Conservation (phyloP, 2,888 invertebrate species). For the Ophion ventricosus region DNA sequence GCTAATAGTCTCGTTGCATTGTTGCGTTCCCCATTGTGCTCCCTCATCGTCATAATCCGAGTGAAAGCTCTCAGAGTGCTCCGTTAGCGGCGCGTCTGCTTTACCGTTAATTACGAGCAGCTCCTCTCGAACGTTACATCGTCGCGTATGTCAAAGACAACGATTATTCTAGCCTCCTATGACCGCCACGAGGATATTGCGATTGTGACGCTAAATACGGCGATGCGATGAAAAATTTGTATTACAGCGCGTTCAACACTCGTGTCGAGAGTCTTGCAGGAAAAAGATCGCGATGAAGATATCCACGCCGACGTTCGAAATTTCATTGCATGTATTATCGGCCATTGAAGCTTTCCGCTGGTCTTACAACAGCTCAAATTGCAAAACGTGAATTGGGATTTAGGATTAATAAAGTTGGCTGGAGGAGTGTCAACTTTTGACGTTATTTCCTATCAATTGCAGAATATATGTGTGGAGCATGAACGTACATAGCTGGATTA, state of each 20-base stretch:
- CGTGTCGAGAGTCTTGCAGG: background rate
- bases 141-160: conserved; percentile 41
- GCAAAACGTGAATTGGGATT: conserved; percentile 30
- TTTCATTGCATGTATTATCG: background rate
- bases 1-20: conserved; percentile 79
- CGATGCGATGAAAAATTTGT: background rate
- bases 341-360: background rate
- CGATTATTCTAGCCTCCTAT: conserved; percentile 30
- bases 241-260: background rate
- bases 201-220: background rate
- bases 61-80: conserved; percentile 63
- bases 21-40: conserved; percentile 57
- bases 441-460: conserved; percentile 38
- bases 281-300: background rate
- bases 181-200: background rate
- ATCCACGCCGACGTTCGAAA: background rate
- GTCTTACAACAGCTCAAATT: background rate
- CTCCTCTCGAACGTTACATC: background rate
- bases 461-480: conserved; percentile 2
- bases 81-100: conserved; percentile 55
- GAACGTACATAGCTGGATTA: conserved; percentile 56
- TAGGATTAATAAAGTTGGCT: conserved; percentile 45
- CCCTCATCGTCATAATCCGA: conserved; percentile 56
- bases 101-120: conserved; percentile 66
- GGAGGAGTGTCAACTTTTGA: conserved; percentile 41